phyloP scores from a whole-genome alignment of 2,113 vertebrate species.

The Acanthisitta chloris region DNA sequence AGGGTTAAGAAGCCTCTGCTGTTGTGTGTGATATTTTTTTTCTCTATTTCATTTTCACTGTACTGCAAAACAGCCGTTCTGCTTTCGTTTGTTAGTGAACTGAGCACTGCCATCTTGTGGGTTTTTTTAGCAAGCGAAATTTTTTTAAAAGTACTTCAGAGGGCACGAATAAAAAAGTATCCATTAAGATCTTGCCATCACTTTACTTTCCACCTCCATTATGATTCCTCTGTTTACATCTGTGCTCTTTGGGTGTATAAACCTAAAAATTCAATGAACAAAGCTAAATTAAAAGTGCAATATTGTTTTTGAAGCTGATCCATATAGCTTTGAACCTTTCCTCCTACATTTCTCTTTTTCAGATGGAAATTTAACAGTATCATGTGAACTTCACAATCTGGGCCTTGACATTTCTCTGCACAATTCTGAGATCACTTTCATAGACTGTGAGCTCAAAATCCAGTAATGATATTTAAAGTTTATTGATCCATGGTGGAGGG shows the following conservation, averaged over 20 bases:
- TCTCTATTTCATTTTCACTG: neutral
- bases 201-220: neutral
- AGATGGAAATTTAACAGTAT: neutral
- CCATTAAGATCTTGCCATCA: fast-evolving
- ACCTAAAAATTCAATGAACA: neutral
- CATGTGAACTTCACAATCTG: neutral
- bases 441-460: neutral
- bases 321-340: neutral
- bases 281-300: neutral
- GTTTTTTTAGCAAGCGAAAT: neutral
- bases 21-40: neutral
- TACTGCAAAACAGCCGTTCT: neutral
- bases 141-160: neutral
- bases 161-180: neutral
- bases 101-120: slow-evolving; percentile 61
- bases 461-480: neutral
- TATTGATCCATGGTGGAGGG: neutral
- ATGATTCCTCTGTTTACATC: neutral
- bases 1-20: slow-evolving; percentile 5
- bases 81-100: neutral
- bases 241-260: neutral
- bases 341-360: neutral
- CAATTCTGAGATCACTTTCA: neutral
- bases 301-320: neutral
- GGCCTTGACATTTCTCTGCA: neutral